Evolutionary conservation across 2,797 vertebrate species (phyloP).

Genomic region (Enteromius thamalakanensis): DNA sequence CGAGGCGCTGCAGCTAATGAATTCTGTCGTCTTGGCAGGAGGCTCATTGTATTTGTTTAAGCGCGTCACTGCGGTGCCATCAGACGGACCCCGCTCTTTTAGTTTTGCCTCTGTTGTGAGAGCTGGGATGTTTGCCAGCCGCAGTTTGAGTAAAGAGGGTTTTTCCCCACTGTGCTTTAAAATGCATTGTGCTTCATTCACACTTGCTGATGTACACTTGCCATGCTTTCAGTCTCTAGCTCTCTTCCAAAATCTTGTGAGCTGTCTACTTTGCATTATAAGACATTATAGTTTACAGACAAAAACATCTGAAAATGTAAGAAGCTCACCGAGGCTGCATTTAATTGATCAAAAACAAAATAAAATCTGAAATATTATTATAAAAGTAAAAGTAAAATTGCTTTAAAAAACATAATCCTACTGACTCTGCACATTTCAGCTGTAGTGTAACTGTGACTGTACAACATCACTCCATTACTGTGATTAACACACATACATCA

Average conservation of each 20-base stretch:
- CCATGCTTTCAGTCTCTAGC: neutral
- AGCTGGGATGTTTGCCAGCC: conserved; percentile 56
- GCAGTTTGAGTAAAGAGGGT: conserved; percentile 54
- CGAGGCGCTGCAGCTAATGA: conserved; percentile 22
- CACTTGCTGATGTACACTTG: neutral
- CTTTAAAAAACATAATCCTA: neutral
- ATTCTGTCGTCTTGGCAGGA: conserved; percentile 39
- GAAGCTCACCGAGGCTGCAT: neutral
- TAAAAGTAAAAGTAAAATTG: neutral
- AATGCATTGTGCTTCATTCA: conserved; percentile 61
- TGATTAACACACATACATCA: neutral
- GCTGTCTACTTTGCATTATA: neutral
- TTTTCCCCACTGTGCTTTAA: conserved; percentile 62
- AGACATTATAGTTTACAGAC: neutral
- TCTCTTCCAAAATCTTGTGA: neutral
- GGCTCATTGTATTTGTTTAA: conserved; percentile 46
- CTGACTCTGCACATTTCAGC: neutral
- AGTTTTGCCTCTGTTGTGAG: conserved; percentile 33
- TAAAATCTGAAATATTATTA: neutral
- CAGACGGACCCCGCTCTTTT: conserved; percentile 28
- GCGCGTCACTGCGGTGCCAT: conserved; percentile 48
- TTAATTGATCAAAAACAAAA: neutral
- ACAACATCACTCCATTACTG: neutral
- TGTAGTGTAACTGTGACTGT: neutral
- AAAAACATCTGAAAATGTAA: neutral